Percentiles rank a stretch among this genome's conserved stretches.
These are phyloP conservation scores for Chirona hameri DNA, from an alignment of 2,888 invertebrate genomes.

Conservation along the genomic window DNA sequence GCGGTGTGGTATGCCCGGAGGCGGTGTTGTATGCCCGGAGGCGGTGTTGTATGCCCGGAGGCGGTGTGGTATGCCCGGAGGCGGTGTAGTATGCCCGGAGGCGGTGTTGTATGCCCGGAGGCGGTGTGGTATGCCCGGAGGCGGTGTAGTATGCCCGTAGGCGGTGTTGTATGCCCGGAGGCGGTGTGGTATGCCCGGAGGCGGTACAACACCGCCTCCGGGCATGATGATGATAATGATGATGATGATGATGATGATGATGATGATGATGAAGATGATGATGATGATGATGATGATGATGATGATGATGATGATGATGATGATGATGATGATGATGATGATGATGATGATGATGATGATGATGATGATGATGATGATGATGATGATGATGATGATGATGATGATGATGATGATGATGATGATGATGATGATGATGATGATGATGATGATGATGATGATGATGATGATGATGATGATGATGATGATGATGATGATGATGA, in stretches of 20 bases:
- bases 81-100: too few species aligned
- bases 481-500: too few species aligned
- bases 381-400: constrained; percentile 22
- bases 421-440: constrained; percentile 22
- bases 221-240: background rate
- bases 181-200: too few species aligned
- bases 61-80: too few species aligned
- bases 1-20: too few species aligned
- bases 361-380: constrained; percentile 22
- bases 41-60: too few species aligned
- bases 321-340: constrained; percentile 22
- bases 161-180: too few species aligned
- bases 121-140: too few species aligned
- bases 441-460: constrained; percentile 5
- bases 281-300: constrained; percentile 22
- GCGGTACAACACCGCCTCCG: background rate
- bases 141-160: too few species aligned
- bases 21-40: too few species aligned
- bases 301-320: constrained; percentile 22
- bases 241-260: constrained; percentile 7
- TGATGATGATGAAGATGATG: constrained; percentile 12
- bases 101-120: too few species aligned
- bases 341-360: constrained; percentile 22
- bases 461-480: background rate
- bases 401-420: constrained; percentile 22